These are phyloP conservation scores for Philereme vetulata DNA, from an alignment of 2,888 invertebrate species.

Conservation along the genomic window DNA sequence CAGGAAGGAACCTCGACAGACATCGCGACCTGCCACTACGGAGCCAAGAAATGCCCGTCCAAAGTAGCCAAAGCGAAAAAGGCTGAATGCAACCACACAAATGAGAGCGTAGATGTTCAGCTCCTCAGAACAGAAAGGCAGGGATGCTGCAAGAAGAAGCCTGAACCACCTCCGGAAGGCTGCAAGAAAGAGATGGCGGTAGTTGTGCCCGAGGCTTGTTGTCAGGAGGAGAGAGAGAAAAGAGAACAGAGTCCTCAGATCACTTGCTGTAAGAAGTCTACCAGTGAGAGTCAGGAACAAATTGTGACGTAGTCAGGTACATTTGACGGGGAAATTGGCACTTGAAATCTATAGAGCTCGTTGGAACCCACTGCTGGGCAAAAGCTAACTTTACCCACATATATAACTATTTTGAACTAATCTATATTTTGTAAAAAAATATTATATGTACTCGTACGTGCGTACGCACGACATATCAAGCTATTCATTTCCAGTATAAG, in stretches of 20 bases:
- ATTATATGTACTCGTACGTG: too few species aligned
- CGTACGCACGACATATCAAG: too few species aligned
- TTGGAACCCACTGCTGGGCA: too few species aligned
- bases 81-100: constrained; percentile 51
- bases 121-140: constrained; percentile 60
- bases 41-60: constrained; percentile 71
- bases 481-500: too few species aligned
- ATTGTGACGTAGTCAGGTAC: constrained; percentile 48
- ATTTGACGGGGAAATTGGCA: too few species aligned
- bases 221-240: constrained; percentile 43
- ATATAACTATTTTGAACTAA: too few species aligned
- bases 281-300: constrained; percentile 72
- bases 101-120: constrained; percentile 63
- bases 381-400: too few species aligned
- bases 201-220: constrained; percentile 47
- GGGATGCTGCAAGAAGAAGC: constrained; percentile 65
- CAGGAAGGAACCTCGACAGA: constrained; percentile 49
- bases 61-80: constrained; percentile 65
- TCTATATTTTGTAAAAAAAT: too few species aligned
- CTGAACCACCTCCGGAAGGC: constrained; percentile 47
- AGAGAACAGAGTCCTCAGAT: constrained; percentile 71
- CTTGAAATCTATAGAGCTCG: too few species aligned
- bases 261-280: constrained; percentile 64
- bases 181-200: constrained; percentile 36
- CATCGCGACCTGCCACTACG: constrained; percentile 65